phyloP scores from a whole-genome alignment of 2,113 vertebrate species.

The Chamaea fasciata region DNA sequence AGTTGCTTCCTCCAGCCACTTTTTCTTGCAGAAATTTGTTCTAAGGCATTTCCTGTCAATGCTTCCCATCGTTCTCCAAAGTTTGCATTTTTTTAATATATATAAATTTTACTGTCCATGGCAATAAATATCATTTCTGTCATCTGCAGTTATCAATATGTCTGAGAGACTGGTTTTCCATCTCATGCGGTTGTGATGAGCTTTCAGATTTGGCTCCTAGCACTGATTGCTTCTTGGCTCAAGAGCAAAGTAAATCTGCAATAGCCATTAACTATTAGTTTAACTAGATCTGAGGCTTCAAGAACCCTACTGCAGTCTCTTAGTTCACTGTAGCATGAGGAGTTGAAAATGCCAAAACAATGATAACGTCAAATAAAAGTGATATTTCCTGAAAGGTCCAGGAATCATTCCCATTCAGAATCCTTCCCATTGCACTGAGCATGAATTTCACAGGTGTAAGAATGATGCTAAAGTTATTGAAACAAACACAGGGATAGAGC shows the following conservation, averaged over 20 bases:
- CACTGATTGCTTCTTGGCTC: constrained; percentile 43
- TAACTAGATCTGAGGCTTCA: constrained; percentile 15
- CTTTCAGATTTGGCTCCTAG: constrained; percentile 68
- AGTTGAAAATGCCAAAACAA: not conserved
- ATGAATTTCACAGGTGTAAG: not conserved
- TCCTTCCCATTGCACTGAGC: not conserved
- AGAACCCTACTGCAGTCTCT: not conserved
- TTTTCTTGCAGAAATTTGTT: constrained; percentile 43
- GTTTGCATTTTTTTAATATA: constrained; percentile 50
- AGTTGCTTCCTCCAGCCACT: not conserved
- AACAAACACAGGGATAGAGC: not conserved
- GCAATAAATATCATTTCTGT: constrained; percentile 65
- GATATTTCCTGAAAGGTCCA: not conserved
- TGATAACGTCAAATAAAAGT: not conserved
- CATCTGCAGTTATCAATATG: constrained; percentile 55
- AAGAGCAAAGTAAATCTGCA: constrained; percentile 52
- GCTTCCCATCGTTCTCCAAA: constrained; percentile 34
- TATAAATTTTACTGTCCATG: constrained; percentile 60
- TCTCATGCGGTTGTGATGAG: constrained; percentile 20
- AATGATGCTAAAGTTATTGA: not conserved
- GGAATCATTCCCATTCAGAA: not conserved
- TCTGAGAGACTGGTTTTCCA: constrained; percentile 48
- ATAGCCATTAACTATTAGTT: constrained; percentile 52
- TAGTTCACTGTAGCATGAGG: not conserved
- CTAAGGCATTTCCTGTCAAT: constrained; percentile 43